Evolutionary conservation across 2,113 vertebrate genomes (phyloP), one percentile per base, ranked within the genome.

Genomic region (Rousettus leschenaultii): DNA sequence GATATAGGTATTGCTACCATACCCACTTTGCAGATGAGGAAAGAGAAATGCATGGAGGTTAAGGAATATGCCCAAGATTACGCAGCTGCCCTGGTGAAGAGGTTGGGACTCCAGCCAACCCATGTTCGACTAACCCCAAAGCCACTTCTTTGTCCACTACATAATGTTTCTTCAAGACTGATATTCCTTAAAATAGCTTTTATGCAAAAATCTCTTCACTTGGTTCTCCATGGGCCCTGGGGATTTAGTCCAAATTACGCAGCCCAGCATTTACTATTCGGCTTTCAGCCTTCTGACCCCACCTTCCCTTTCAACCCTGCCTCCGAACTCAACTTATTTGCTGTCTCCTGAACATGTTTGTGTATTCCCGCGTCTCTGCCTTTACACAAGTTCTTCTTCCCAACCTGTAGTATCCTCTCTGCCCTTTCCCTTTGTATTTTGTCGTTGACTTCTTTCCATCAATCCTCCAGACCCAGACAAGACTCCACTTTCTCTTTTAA

Each of bases 101-200:
- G 71, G 3, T 57, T 80, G 87, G 55, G 55, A 38, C 45, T 59
- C 16, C 38, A 91, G 83, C 78, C 87, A 75, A 9, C 3, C 28
- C 43, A 38, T 57, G 43, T 71, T 75, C 66, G 40, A 77, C 40
- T 66, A 55, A 45, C 61, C 45, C 61, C 30, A 73, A 57, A 79
- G 79, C 28, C 66, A 57, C n/a, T 28, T 57, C 26, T 95, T 82
- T 85, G 68, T 77, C 53, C 43, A 61, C 21, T 61, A 15, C 24
- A 7, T 77, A 73, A n/a, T 77, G 35, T 28, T 65, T 89, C 6
- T 65, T 89, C 6, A 59, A 71, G 83, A 82, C 86, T 78, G 33
- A 18, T 53, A 40, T 68, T 55, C 53, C 66, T 91, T 86, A 74
- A 94, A 94, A 65, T 83, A 94, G 51, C 68, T 89, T 59, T 71